Evolutionary conservation across 2,888 invertebrate genomes (phyloP).

Genomic region (Synergus gifuensis): DNA sequence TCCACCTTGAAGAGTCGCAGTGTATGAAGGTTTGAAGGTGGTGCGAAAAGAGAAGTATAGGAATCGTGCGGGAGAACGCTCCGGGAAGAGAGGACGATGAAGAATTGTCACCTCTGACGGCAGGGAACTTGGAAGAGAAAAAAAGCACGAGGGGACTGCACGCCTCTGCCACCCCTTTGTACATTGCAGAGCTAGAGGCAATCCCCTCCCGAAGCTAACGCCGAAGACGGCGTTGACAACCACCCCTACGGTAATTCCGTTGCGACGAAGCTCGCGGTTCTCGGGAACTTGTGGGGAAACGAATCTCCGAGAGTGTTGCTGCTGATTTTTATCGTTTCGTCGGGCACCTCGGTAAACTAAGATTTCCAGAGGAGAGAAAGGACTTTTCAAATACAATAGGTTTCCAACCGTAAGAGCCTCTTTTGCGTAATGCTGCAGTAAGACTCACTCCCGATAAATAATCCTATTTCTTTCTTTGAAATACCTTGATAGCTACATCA

Average conservation of each 20-base stretch:
- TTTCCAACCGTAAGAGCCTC: conserved; percentile 34
- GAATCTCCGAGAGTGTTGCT: conserved; percentile 40
- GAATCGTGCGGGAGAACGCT: conserved; percentile 65
- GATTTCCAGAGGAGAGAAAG: conserved; percentile 20
- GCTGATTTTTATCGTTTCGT: conserved; percentile 39
- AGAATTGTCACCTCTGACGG: conserved; percentile 72
- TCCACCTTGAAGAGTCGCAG: conserved; percentile 38
- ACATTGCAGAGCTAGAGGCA: conserved; percentile 60
- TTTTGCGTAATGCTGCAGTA: conserved; percentile 36
- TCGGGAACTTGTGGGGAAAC: conserved; percentile 35
- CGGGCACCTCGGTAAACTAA: conserved; percentile 35
- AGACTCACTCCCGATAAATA: conserved; percentile 37
- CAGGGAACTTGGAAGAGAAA: conserved; percentile 51
- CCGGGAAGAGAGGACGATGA: conserved; percentile 69
- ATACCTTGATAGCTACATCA: conserved; percentile 32
- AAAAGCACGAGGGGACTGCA: conserved; percentile 56
- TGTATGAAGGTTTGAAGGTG: conserved; percentile 73
- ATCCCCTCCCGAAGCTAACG: conserved; percentile 20
- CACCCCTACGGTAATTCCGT: conserved; percentile 42
- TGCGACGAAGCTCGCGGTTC: conserved; percentile 40
- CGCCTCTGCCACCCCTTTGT: conserved; percentile 67
- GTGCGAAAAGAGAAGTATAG: conserved; percentile 67
- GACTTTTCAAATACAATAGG: conserved; percentile 39
- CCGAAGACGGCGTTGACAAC: conserved; percentile 39
- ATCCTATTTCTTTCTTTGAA: conserved; percentile 29